These are phyloP conservation scores for Athripsodes cinereus DNA, from an alignment of 2,888 invertebrate species.

Conservation along the genomic window DNA sequence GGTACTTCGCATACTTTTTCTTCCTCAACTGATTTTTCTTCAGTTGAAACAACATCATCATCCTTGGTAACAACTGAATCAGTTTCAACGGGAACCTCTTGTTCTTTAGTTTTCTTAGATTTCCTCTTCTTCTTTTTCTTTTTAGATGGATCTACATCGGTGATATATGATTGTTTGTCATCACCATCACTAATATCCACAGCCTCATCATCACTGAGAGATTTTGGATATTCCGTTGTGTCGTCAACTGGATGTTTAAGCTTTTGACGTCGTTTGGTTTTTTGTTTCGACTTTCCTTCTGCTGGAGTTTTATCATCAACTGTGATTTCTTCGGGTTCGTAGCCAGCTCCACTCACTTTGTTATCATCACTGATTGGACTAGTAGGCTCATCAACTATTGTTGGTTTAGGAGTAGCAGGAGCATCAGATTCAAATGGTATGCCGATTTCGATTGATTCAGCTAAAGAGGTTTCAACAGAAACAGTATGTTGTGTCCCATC, in stretches of 20 bases:
- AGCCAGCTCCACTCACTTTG: constrained; percentile 55
- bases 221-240: constrained; percentile 24
- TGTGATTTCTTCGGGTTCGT: constrained; percentile 64
- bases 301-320: constrained; percentile 39
- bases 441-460: constrained; percentile 49
- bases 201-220: constrained; percentile 24
- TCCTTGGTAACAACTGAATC: neutral
- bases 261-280: constrained; percentile 36
- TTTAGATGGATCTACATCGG: constrained; percentile 4
- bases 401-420: constrained; percentile 46
- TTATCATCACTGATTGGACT: constrained; percentile 40
- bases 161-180: constrained; percentile 6
- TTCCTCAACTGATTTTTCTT: constrained; percentile 31
- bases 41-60: neutral
- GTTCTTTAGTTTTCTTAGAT: constrained; percentile 23
- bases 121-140: constrained; percentile 25
- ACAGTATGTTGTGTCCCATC: constrained; percentile 30
- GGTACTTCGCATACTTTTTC: constrained; percentile 33
- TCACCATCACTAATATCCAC: constrained; percentile 22
- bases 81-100: constrained; percentile 30
- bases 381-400: constrained; percentile 31
- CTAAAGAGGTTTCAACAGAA: constrained; percentile 44
- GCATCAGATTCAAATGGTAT: constrained; percentile 42
- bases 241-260: constrained; percentile 22
- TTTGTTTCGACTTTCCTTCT: constrained; percentile 33